Conservation (phyloP, 2,113 vertebrate species). For the Callopanchax toddi region DNA sequence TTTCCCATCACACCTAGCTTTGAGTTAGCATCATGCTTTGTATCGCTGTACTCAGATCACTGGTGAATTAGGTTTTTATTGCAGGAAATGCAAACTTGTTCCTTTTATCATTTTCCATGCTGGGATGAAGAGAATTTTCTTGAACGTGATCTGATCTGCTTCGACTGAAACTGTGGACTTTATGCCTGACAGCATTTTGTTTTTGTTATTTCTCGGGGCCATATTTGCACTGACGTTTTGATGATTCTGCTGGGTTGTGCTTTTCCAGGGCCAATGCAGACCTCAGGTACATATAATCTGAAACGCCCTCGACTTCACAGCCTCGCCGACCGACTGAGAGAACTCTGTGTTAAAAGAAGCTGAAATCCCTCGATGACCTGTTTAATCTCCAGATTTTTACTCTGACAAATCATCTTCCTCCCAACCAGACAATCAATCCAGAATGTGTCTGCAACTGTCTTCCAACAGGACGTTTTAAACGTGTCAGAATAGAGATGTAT, state of each 20-base stretch:
- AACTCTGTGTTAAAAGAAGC: constrained; percentile 13
- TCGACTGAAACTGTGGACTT: constrained; percentile 35
- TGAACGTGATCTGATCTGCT: constrained; percentile 29
- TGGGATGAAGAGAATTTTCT: not conserved
- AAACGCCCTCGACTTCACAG: constrained; percentile 54
- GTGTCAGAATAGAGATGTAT: constrained; percentile 25
- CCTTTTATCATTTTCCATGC: not conserved
- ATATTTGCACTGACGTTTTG: constrained; percentile 72
- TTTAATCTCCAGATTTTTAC: constrained; percentile 46
- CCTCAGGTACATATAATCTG: constrained; percentile 71
- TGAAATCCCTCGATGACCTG: constrained; percentile 28
- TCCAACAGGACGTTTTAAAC: constrained; percentile 38
- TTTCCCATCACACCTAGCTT: constrained; percentile 20
- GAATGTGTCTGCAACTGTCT: constrained; percentile 56
- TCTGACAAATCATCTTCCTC: constrained; percentile 53
- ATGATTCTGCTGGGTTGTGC: constrained; percentile 59
- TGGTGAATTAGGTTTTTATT: constrained; percentile 3
- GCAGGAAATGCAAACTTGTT: too few species aligned
- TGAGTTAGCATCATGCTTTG: constrained; percentile 26
- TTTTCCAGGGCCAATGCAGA: constrained; percentile 68
- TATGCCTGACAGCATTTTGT: constrained; percentile 23
- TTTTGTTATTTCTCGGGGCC: constrained; percentile 59
- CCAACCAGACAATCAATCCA: constrained; percentile 71
- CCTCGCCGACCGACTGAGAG: constrained; percentile 48
- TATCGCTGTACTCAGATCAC: constrained; percentile 14